These are phyloP conservation scores for Icerya purchasi DNA, from an alignment of 2,888 invertebrate species.

Conservation along the genomic window DNA sequence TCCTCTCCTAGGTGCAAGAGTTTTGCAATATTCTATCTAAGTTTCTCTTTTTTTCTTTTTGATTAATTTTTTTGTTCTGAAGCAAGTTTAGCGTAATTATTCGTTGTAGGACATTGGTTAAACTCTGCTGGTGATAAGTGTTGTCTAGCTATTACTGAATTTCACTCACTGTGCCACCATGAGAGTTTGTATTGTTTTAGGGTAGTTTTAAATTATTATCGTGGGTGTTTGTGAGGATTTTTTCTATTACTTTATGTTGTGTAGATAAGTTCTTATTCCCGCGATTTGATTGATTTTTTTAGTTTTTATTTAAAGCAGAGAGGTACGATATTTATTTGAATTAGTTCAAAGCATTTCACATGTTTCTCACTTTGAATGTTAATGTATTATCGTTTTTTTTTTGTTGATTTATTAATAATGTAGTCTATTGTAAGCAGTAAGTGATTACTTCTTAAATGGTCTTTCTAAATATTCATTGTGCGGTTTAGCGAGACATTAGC, in stretches of 20 bases:
- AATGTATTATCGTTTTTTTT: background rate
- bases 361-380: too few relatives aligned
- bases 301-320: background rate
- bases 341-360: background rate
- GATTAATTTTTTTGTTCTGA: too few relatives aligned
- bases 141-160: too few relatives aligned
- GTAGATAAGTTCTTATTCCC: background rate
- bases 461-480: background rate
- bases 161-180: too few relatives aligned
- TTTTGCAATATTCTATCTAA: background rate
- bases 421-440: background rate
- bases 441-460: background rate
- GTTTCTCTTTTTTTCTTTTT: too few relatives aligned
- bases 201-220: background rate
- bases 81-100: too few relatives aligned
- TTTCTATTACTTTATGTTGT: background rate
- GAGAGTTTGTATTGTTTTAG: too few relatives aligned
- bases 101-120: too few relatives aligned
- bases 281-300: background rate
- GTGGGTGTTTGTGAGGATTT: background rate
- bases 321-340: background rate
- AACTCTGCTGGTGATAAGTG: too few relatives aligned
- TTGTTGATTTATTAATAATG: background rate
- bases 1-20: background rate
- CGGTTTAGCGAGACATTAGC: background rate